A percentile compares a stretch with the other conserved stretches of the same genome.
phyloP scores from a whole-genome alignment of 1,140 invertebrate species.

The Meloidogyne floridensis region DNA sequence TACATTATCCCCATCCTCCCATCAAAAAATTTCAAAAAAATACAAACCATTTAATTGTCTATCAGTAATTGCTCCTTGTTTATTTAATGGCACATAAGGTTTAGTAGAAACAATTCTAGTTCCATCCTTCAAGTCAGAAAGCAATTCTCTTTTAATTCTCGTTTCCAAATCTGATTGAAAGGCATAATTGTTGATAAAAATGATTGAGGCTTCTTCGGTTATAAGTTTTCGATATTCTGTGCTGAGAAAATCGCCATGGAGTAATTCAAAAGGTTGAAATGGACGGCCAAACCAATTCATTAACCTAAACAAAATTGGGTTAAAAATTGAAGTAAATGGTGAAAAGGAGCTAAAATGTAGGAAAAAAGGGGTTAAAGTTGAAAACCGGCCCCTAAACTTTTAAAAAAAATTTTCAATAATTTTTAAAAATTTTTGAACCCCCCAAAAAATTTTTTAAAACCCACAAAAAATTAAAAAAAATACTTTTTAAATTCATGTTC shows the following conservation, averaged over 20 bases:
- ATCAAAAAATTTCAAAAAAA: background rate
- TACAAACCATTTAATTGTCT: constrained; percentile 53
- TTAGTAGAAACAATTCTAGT: constrained; percentile 58
- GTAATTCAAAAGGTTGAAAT: constrained; percentile 48
- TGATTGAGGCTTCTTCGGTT: constrained; percentile 61
- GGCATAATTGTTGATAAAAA: constrained; percentile 65
- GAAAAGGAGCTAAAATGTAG: no score
- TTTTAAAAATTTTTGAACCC: no score
- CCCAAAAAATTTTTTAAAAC: no score
- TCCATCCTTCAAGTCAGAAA: constrained; percentile 57
- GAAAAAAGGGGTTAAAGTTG: no score
- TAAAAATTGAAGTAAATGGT: background rate
- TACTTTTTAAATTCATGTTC: constrained; percentile 56
- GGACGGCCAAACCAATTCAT: constrained; percentile 63
- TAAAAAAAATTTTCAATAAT: no score
- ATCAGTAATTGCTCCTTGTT: constrained; percentile 46
- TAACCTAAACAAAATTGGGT: constrained; percentile 35
- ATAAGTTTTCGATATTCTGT: constrained; percentile 60
- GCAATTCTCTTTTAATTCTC: constrained; percentile 55
- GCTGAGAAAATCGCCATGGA: constrained; percentile 59
- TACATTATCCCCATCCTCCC: no score
- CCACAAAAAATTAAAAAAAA: no score
- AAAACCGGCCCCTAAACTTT: no score
- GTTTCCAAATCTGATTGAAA: constrained; percentile 59
- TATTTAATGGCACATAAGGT: constrained; percentile 51